Evolutionary conservation across 1,140 invertebrate species (phyloP).

Genomic region (Streblospio benedicti): DNA sequence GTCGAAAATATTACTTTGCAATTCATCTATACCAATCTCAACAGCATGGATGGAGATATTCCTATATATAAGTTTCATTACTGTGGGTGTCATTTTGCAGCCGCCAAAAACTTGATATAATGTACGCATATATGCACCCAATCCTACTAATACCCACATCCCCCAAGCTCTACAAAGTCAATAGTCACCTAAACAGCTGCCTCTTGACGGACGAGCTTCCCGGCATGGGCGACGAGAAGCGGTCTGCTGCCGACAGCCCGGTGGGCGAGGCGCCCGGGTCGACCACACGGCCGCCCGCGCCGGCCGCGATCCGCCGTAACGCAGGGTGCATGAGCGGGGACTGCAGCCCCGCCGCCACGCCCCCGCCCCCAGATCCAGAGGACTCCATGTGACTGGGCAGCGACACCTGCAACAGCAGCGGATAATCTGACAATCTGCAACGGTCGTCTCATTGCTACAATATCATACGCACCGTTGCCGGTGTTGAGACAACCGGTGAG

Average conservation of each 20-base stretch:
- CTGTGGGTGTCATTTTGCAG: too few relatives aligned
- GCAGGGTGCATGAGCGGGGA: constrained; percentile 33
- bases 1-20: too few relatives aligned
- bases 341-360: constrained; percentile 20
- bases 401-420: too few relatives aligned
- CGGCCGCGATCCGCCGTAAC: constrained; percentile 22
- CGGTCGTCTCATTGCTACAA: constrained; percentile 9
- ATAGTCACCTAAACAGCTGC: constrained; percentile 34
- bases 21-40: too few relatives aligned
- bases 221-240: constrained; percentile 44
- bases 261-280: constrained; percentile 30
- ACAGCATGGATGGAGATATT: too few relatives aligned
- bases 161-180: too few relatives aligned
- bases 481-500: constrained; percentile 57
- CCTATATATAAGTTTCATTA: too few relatives aligned
- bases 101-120: too few relatives aligned
- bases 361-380: constrained; percentile 10
- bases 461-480: constrained; percentile 52
- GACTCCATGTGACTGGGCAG: constrained; percentile 48
- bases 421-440: too few relatives aligned
- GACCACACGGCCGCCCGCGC: neutral
- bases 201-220: constrained; percentile 44
- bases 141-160: too few relatives aligned
- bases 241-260: constrained; percentile 35
- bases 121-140: too few relatives aligned